Evolutionary conservation across 2,888 invertebrate genomes (phyloP).

Genomic region (Rhagonycha fulva): DNA sequence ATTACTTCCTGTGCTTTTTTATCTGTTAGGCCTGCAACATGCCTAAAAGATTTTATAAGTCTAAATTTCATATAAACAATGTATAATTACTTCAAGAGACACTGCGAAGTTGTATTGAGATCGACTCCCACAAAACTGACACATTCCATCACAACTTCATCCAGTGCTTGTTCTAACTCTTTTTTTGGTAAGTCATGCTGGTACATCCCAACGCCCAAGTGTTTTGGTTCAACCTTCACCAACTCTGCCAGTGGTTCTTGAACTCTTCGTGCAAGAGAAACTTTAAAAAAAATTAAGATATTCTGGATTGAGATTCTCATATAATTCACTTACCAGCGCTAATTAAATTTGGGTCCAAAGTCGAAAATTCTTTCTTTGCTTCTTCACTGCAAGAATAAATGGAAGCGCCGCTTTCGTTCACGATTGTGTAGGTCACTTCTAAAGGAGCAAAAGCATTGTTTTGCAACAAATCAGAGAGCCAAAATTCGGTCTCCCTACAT

Average conservation of each 20-base stretch:
- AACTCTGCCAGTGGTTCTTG: conserved; percentile 91
- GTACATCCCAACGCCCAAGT: conserved; percentile 94
- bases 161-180: conserved; percentile 71
- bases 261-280: conserved; percentile 84
- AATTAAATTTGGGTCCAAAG: conserved; percentile 81
- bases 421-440: conserved; percentile 75
- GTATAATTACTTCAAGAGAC: conserved; percentile 69
- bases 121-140: conserved; percentile 95
- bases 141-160: conserved; percentile 84
- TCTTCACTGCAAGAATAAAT: conserved; percentile 88
- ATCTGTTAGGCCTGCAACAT: conserved; percentile 82
- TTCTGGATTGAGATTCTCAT: not conserved
- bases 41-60: conserved; percentile 56
- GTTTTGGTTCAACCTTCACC: conserved; percentile 91
- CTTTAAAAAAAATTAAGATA: conserved; percentile 51
- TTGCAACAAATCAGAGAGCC: conserved; percentile 66
- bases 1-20: conserved; percentile 79
- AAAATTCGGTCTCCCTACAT: conserved; percentile 83
- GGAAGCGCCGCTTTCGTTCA: conserved; percentile 90
- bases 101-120: conserved; percentile 83
- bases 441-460: conserved; percentile 60
- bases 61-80: not conserved
- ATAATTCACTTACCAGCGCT: conserved; percentile 64
- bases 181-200: conserved; percentile 88
- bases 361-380: conserved; percentile 84